Percentiles rank a stretch among this genome's conserved stretches.
Conservation (phyloP, 2,888 invertebrate genomes). For the Parapristionchus giblindavisi region DNA sequence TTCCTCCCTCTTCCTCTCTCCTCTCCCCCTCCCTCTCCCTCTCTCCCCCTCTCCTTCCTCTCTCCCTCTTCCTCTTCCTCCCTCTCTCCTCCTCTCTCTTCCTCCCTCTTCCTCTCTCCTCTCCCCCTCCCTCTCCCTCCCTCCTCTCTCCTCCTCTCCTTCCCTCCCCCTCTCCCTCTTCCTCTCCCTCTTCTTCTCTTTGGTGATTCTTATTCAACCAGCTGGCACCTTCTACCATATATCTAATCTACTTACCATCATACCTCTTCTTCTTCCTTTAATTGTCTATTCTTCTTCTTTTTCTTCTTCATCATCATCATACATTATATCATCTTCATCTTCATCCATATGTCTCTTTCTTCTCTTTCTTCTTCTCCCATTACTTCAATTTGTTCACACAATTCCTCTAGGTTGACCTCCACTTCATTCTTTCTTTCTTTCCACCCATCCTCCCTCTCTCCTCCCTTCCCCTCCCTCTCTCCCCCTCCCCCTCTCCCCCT, state of each 20-base stretch:
- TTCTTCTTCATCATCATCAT: too few relatives aligned
- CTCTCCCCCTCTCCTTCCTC: not conserved
- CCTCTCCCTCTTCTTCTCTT: not conserved
- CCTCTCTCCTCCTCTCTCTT: not conserved
- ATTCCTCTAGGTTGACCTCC: not conserved
- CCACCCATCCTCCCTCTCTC: not conserved
- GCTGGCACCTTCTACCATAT: too few relatives aligned
- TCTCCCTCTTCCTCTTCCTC: conserved; percentile 4
- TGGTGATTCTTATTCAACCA: not conserved
- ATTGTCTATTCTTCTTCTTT: too few relatives aligned
- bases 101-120: not conserved
- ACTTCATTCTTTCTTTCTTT: not conserved
- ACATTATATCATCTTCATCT: too few relatives aligned
- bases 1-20: not conserved
- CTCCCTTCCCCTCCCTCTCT: not conserved
- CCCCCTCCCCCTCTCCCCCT: conserved; percentile 11
- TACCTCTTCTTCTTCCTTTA: too few relatives aligned
- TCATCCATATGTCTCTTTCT: too few relatives aligned
- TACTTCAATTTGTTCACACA: too few relatives aligned
- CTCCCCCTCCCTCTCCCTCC: conserved; percentile 4
- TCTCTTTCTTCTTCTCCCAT: too few relatives aligned
- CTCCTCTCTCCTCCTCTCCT: conserved; percentile 9
- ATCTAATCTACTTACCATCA: too few relatives aligned
- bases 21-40: not conserved
- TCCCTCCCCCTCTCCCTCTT: conserved; percentile 2